Conservation (phyloP, 23 tunicate species). For the Halocynthia aurantium region DNA sequence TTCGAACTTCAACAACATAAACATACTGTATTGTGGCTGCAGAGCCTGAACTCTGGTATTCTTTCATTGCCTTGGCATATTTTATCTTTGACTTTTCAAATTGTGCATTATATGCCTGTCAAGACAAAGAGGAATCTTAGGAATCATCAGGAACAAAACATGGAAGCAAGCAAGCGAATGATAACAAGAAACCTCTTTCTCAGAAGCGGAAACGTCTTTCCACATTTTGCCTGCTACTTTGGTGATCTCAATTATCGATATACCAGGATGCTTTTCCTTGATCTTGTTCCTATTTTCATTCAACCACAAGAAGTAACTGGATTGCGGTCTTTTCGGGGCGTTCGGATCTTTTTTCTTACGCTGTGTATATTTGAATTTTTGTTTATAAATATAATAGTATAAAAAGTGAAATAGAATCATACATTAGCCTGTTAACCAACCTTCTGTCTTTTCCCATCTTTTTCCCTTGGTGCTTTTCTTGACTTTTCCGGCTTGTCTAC, state of each 20-base stretch:
- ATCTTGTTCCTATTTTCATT: constrained; percentile 39
- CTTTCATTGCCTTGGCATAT: constrained; percentile 26
- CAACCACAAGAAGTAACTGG: constrained; percentile 80
- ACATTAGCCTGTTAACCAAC: no score
- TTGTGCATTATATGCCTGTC: constrained; percentile 31
- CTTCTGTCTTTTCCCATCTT: constrained; percentile 35
- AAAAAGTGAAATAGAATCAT: background rate
- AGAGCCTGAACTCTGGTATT: constrained; percentile 33
- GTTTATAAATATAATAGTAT: background rate
- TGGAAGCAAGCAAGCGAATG: background rate
- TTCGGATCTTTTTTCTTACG: constrained; percentile 58
- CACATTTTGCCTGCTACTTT: constrained; percentile 68
- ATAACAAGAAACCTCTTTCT: constrained; percentile 32
- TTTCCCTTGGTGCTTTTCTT: constrained; percentile 10
- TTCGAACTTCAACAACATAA: background rate
- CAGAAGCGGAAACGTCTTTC: constrained; percentile 35
- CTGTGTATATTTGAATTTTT: background rate
- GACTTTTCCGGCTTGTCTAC: constrained; percentile 21
- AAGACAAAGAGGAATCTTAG: background rate
- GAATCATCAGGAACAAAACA: background rate
- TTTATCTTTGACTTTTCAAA: constrained; percentile 38
- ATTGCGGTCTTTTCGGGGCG: constrained; percentile 78
- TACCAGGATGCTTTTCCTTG: constrained; percentile 65
- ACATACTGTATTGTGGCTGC: background rate
- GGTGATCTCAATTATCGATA: constrained; percentile 55